These are phyloP conservation scores for Cisticola juncidis DNA, from an alignment of 2,113 vertebrate species.

Conservation along the genomic window DNA sequence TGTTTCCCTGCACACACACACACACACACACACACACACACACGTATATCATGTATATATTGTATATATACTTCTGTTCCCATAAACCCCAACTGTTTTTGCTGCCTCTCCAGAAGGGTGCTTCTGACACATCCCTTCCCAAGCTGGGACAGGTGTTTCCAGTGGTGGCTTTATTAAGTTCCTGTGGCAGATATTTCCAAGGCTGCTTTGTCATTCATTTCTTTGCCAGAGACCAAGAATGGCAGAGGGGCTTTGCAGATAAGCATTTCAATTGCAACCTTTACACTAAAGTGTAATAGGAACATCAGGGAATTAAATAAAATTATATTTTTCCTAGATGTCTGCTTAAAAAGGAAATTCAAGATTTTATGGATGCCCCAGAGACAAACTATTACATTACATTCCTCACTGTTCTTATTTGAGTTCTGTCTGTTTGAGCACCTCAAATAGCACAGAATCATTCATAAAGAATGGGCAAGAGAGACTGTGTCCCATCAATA, in stretches of 20 bases:
- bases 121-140: constrained; percentile 7
- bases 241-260: constrained; percentile 5
- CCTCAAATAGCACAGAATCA: constrained; percentile 51
- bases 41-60: rapidly evolving
- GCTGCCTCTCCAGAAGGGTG: background rate
- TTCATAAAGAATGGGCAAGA: constrained; percentile 50
- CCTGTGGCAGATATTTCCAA: constrained; percentile 4
- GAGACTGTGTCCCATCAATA: constrained; percentile 61
- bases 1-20: background rate
- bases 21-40: background rate
- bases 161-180: constrained; percentile 11
- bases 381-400: constrained; percentile 60
- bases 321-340: constrained; percentile 48
- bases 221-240: background rate
- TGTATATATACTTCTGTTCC: rapidly evolving
- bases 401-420: constrained; percentile 1
- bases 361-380: constrained; percentile 45
- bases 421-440: constrained; percentile 54
- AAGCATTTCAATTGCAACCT: constrained; percentile 30
- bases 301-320: constrained; percentile 11
- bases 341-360: constrained; percentile 59
- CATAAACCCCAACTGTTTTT: background rate
- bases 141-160: background rate
- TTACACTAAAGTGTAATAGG: constrained; percentile 15
- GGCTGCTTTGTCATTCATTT: constrained; percentile 1